Evolutionary conservation across 2,113 vertebrate genomes (phyloP).

Genomic region (Charina bottae): DNA sequence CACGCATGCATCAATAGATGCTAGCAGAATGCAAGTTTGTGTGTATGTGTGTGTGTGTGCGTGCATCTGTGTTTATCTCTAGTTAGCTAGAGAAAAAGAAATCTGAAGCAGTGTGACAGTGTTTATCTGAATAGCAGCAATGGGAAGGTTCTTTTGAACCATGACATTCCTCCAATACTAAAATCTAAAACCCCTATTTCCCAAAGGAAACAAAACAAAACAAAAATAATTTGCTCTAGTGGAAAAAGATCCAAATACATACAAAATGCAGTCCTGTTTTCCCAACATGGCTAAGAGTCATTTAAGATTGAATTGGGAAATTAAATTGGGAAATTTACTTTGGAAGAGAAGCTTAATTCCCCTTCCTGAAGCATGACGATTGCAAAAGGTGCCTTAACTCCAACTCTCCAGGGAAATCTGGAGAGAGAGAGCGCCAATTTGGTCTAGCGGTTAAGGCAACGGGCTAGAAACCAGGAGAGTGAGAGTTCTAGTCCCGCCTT

Average conservation of each 20-base stretch:
- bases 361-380: not conserved
- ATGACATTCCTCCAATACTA: not conserved
- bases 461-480: too few relatives aligned
- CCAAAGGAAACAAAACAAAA: not conserved
- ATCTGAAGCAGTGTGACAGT: not conserved
- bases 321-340: not conserved
- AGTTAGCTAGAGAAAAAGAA: not conserved
- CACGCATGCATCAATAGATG: not conserved
- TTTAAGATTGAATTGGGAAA: not conserved
- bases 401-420: not conserved
- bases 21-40: not conserved
- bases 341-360: too few relatives aligned
- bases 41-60: not conserved
- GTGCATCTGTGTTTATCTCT: not conserved
- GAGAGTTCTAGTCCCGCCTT: too few relatives aligned
- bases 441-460: too few relatives aligned
- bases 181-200: not conserved
- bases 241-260: not conserved
- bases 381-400: not conserved
- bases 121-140: not conserved
- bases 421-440: too few relatives aligned
- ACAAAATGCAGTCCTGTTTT: not conserved
- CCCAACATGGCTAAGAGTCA: not conserved
- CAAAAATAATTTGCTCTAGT: not conserved
- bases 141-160: not conserved